phyloP scores from a whole-genome alignment of 1,140 invertebrate species.

The Oedothorax gibbosus region DNA sequence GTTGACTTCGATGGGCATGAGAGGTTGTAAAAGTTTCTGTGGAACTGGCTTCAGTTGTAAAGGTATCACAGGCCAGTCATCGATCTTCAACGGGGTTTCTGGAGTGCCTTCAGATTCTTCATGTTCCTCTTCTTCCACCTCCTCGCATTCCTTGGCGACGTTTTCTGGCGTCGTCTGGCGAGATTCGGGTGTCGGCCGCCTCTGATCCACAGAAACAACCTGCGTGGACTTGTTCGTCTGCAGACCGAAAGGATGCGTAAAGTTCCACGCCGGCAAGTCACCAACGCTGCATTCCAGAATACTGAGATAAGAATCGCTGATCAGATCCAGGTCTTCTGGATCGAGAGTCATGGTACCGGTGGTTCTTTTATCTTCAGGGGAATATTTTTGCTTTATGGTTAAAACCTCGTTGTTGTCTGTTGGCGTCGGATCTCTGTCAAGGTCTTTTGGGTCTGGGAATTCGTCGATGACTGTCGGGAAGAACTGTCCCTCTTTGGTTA shows the following conservation, averaged over 20 bases:
- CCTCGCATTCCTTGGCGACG: background rate
- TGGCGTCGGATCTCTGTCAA: slow-evolving; percentile 53
- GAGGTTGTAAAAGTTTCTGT: slow-evolving; percentile 28
- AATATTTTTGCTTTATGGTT: background rate
- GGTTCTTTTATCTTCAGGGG: background rate
- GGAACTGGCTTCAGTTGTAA: slow-evolving; percentile 32
- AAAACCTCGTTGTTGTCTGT: background rate
- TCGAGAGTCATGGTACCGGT: slow-evolving; percentile 50
- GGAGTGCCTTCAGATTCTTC: background rate
- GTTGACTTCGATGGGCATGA: slow-evolving; percentile 30
- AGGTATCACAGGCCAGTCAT: slow-evolving; percentile 46
- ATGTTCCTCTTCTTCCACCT: background rate
- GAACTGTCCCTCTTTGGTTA: slow-evolving; percentile 46
- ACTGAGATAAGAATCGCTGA: slow-evolving; percentile 17
- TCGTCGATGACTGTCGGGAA: slow-evolving; percentile 45
- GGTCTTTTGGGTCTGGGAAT: slow-evolving; percentile 51
- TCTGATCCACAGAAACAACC: slow-evolving; percentile 23
- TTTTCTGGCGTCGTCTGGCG: background rate
- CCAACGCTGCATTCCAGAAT: slow-evolving; percentile 48
- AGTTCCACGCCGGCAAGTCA: slow-evolving; percentile 30
- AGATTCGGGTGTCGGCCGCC: background rate
- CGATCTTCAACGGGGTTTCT: background rate
- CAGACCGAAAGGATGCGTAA: slow-evolving; percentile 44
- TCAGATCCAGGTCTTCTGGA: background rate
- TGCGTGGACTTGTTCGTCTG: slow-evolving; percentile 47